phyloP scores from a whole-genome alignment of 2,888 invertebrate genomes.

The Sisyra terminalis region DNA sequence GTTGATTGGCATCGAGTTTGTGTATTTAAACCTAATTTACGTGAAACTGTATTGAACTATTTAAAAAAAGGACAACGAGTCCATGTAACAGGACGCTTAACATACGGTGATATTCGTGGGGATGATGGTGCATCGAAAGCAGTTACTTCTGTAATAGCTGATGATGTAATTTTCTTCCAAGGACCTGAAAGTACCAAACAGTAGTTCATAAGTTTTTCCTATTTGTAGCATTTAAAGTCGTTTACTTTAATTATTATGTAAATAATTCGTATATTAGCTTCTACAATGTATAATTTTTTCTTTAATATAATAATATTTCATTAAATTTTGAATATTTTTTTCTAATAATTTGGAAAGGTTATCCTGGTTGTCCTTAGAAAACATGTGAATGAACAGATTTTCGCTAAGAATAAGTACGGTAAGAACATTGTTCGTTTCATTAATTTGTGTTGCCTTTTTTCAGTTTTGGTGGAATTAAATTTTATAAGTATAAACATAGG shows the following conservation, averaged over 20 bases:
- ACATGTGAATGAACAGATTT: too few relatives aligned
- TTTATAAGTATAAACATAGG: too few relatives aligned
- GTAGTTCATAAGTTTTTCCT: conserved; percentile 6
- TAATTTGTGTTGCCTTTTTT: too few relatives aligned
- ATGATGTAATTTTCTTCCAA: conserved; percentile 73
- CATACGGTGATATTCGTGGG: conserved; percentile 70
- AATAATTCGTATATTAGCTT: not conserved
- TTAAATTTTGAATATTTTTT: not conserved
- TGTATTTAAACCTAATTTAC: conserved; percentile 68
- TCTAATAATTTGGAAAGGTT: not conserved
- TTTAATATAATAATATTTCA: not conserved
- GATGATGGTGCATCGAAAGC: conserved; percentile 52
- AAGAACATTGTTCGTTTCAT: too few relatives aligned
- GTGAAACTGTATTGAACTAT: conserved; percentile 63
- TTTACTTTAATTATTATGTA: not conserved
- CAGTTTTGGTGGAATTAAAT: too few relatives aligned
- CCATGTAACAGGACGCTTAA: conserved; percentile 63
- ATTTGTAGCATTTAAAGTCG: conserved; percentile 1
- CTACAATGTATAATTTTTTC: not conserved
- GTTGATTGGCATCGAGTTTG: conserved; percentile 87
- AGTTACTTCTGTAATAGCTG: conserved; percentile 71
- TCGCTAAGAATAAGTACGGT: too few relatives aligned
- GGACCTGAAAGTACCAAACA: conserved; percentile 8
- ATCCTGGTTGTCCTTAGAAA: too few relatives aligned
- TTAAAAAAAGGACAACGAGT: conserved; percentile 76